Conservation (phyloP, 2,888 invertebrate species). For the Lissocephala sabroskyi region DNA sequence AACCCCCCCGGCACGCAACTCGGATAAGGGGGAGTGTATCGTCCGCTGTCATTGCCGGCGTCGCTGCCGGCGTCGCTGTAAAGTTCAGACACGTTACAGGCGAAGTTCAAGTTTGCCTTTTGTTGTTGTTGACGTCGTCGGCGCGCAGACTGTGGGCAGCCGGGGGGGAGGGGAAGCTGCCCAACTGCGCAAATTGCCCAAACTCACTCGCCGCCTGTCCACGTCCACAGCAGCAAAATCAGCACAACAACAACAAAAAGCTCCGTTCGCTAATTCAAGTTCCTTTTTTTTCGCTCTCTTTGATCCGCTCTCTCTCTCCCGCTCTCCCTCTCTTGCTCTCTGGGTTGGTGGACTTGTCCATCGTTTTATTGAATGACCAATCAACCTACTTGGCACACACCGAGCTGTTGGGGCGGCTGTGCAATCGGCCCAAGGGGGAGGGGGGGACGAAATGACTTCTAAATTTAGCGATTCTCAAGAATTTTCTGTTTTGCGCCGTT, state of each 20-base stretch:
- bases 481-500: slow-evolving; percentile 40
- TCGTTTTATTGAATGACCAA: slow-evolving; percentile 51
- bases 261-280: slow-evolving; percentile 7
- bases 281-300: slow-evolving; percentile 14
- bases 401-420: background rate
- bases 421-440: slow-evolving; percentile 5
- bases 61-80: background rate
- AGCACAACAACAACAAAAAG: slow-evolving; percentile 3
- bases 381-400: slow-evolving; percentile 54
- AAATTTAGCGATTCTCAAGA: slow-evolving; percentile 59
- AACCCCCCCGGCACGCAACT: background rate
- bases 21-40: slow-evolving; percentile 13
- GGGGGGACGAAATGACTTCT: slow-evolving; percentile 20
- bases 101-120: slow-evolving; percentile 31
- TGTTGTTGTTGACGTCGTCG: slow-evolving; percentile 20
- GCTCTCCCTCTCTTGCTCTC: background rate
- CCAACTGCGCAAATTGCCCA: slow-evolving; percentile 57
- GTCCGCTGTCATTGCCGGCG: slow-evolving; percentile 23
- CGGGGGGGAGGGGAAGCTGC: too few relatives aligned
- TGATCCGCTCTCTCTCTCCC: slow-evolving; percentile 5
- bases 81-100: slow-evolving; percentile 28
- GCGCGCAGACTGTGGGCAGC: background rate
- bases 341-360: background rate
- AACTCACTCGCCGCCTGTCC: slow-evolving; percentile 16
- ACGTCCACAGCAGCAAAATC: too few relatives aligned